Percentiles rank a stretch among this genome's conserved stretches.
phyloP scores from a whole-genome alignment of 2,113 vertebrate species.

The Aegypius monachus region DNA sequence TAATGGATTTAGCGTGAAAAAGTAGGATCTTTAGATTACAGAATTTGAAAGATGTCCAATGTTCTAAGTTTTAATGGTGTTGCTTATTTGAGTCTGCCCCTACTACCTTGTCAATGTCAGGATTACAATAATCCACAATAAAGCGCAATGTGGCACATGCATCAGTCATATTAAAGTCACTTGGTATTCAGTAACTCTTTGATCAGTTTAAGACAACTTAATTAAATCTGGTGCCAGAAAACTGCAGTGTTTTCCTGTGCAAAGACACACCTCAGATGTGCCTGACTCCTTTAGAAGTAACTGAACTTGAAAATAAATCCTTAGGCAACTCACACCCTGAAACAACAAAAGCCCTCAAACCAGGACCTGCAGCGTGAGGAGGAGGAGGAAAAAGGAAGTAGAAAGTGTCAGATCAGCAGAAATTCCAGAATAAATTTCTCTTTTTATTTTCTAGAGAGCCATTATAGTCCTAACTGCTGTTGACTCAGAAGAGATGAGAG shows the following conservation, averaged over 20 bases:
- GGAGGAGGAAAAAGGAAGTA: neutral
- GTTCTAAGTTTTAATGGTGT: neutral
- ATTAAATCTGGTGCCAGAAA: neutral
- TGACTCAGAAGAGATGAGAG: neutral
- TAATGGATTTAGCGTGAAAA: neutral
- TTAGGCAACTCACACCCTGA: neutral
- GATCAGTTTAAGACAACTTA: constrained; percentile 1
- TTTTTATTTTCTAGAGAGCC: neutral
- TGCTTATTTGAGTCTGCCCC: neutral
- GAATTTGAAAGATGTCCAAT: neutral
- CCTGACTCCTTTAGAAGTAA: neutral
- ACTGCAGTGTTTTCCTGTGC: neutral
- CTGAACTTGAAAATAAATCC: neutral
- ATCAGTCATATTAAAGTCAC: neutral
- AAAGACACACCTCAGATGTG: neutral
- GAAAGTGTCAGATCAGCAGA: neutral
- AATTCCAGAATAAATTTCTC: neutral
- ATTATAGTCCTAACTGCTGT: neutral
- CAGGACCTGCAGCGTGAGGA: neutral
- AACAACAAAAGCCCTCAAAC: neutral
- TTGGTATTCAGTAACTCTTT: neutral
- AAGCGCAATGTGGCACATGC: neutral
- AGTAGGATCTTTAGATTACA: neutral
- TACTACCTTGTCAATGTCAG: neutral
- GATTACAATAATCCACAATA: neutral